These are phyloP conservation scores for Nomada hirtipes DNA, from an alignment of 2,888 invertebrate species.

Conservation along the genomic window DNA sequence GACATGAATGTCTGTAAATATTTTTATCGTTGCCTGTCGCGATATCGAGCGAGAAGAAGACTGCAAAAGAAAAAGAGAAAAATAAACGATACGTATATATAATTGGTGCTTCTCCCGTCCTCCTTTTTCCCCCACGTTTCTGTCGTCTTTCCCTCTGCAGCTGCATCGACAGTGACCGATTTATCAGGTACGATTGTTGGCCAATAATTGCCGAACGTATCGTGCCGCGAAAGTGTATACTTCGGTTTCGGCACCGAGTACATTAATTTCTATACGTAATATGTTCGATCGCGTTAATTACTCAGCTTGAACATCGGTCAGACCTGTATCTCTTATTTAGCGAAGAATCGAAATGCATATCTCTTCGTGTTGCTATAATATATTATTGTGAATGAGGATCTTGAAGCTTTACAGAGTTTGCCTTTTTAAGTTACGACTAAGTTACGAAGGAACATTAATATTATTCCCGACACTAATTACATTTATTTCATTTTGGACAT, in stretches of 20 bases:
- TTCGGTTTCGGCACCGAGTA: constrained; percentile 16
- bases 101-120: constrained; percentile 18
- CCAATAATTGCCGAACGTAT: constrained; percentile 52
- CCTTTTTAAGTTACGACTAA: too few species aligned
- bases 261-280: constrained; percentile 46
- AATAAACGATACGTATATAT: neutral
- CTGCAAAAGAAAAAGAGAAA: neutral
- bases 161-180: constrained; percentile 42
- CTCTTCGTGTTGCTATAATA: too few species aligned
- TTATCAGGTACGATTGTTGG: constrained; percentile 46
- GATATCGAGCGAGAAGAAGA: neutral
- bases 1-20: constrained; percentile 33
- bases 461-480: too few species aligned
- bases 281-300: constrained; percentile 41
- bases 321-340: constrained; percentile 9
- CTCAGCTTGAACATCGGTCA: constrained; percentile 8
- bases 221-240: constrained; percentile 34
- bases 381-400: too few species aligned
- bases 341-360: too few species aligned
- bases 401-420: too few species aligned
- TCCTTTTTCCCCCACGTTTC: neutral
- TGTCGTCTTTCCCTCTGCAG: neutral
- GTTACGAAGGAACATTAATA: too few species aligned
- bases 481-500: too few species aligned
- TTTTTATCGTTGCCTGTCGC: constrained; percentile 15